A percentile compares a stretch with the other conserved stretches of the same genome.
Evolutionary conservation across 2,113 vertebrate genomes (phyloP).

Genomic region (Chrysemys picta): DNA sequence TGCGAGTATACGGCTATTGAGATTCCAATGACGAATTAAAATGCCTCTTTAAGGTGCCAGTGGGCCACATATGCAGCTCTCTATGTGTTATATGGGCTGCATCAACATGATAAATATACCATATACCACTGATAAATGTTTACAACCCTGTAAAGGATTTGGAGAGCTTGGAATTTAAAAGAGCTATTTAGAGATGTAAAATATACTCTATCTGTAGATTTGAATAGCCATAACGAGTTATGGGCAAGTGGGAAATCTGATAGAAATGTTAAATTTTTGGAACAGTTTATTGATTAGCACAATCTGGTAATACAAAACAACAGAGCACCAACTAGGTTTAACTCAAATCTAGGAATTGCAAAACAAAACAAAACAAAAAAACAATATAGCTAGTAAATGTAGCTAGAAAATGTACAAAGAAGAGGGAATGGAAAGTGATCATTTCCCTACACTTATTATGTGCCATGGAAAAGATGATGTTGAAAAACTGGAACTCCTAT

Average conservation of each 20-base stretch:
- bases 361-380: not conserved
- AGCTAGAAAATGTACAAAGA: not conserved
- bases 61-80: no score
- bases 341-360: not conserved
- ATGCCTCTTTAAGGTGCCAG: not conserved
- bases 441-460: not conserved
- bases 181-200: not conserved
- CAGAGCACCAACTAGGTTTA: not conserved
- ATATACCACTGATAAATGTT: not conserved
- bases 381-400: not conserved
- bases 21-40: not conserved
- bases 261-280: not conserved
- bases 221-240: not conserved
- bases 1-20: not conserved
- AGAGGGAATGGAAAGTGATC: not conserved
- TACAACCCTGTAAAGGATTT: not conserved
- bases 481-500: not conserved
- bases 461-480: not conserved
- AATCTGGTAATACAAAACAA: not conserved
- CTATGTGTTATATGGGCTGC: no score
- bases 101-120: no score
- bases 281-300: not conserved
- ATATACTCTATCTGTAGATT: not conserved
- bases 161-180: not conserved
- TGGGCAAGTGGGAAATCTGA: not conserved